phyloP scores from a whole-genome alignment of 1,140 invertebrate genomes.

The Probaryconus sp. region DNA sequence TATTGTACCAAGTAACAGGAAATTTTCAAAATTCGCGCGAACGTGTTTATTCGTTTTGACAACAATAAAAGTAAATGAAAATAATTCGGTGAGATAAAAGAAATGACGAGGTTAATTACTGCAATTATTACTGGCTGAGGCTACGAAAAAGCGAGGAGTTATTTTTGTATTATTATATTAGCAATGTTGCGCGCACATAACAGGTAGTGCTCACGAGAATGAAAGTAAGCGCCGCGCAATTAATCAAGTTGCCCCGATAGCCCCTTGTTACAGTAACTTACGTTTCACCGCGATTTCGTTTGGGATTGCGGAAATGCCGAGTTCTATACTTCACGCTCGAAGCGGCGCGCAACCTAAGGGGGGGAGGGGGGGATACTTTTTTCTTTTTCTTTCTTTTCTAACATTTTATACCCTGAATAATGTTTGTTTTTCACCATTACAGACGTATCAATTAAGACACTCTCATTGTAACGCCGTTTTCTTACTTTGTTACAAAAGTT shows the following conservation, averaged over 20 bases:
- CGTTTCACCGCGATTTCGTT: constrained; percentile 60
- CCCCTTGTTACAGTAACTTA: constrained; percentile 57
- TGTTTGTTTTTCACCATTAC: too few relatives aligned
- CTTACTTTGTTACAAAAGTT: too few relatives aligned
- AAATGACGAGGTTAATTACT: constrained; percentile 14
- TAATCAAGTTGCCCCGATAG: constrained; percentile 60
- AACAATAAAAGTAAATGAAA: too few relatives aligned
- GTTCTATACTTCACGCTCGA: constrained; percentile 51
- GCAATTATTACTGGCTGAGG: constrained; percentile 21
- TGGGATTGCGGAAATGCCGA: constrained; percentile 50
- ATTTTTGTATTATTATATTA: constrained; percentile 20
- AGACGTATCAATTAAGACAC: too few relatives aligned
- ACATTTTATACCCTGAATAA: constrained; percentile 5
- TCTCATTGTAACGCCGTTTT: too few relatives aligned
- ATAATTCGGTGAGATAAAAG: constrained; percentile 21
- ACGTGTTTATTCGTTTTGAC: too few relatives aligned
- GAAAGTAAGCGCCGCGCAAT: constrained; percentile 54
- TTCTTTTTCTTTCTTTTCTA: too few relatives aligned
- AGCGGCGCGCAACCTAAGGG: constrained; percentile 6
- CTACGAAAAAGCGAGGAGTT: constrained; percentile 33
- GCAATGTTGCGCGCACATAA: constrained; percentile 15
- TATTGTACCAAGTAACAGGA: too few relatives aligned
- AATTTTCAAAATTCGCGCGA: too few relatives aligned
- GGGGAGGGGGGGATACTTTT: too few relatives aligned
- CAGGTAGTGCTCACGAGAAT: constrained; percentile 37